Conservation (phyloP, 2,113 vertebrate genomes). For the Phyllostomus hastatus region DNA sequence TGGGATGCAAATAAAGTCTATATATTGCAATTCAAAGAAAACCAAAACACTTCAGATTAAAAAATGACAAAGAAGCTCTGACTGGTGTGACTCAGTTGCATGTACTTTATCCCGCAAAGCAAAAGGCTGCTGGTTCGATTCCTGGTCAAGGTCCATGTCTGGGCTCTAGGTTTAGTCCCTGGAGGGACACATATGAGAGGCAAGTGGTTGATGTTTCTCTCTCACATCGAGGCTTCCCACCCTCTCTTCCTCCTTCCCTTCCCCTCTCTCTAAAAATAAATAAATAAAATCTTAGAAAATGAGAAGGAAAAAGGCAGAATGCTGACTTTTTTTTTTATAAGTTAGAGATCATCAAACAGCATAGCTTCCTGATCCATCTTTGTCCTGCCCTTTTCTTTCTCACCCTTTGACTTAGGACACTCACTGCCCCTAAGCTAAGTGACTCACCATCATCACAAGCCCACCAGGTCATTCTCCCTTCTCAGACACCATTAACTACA, state of each 20-base stretch:
- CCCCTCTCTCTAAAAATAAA: too few species aligned
- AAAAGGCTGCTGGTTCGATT: too few species aligned
- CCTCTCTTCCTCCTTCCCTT: too few species aligned
- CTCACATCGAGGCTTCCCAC: too few species aligned
- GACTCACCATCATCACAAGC: not conserved
- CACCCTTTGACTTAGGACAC: not conserved
- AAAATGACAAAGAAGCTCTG: not conserved
- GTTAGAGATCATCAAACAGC: not conserved
- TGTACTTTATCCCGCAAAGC: too few species aligned
- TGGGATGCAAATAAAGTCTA: not conserved
- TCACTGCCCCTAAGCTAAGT: not conserved
- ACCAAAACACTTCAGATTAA: not conserved
- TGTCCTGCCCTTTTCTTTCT: not conserved
- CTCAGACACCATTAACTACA: not conserved
- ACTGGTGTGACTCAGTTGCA: too few species aligned
- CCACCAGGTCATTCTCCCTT: not conserved
- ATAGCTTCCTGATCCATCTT: not conserved
- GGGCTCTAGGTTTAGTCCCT: too few species aligned
- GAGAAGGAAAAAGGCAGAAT: not conserved
- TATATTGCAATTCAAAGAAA: not conserved
- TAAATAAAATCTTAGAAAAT: not conserved
- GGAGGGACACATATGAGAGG: too few species aligned
- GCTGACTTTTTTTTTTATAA: not conserved
- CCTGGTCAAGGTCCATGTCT: too few species aligned
- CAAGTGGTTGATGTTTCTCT: too few species aligned